Percentiles rank a stretch among this genome's conserved stretches.
phyloP scores from a whole-genome alignment of 2,888 invertebrate species.

The Hedychridium roseum region DNA sequence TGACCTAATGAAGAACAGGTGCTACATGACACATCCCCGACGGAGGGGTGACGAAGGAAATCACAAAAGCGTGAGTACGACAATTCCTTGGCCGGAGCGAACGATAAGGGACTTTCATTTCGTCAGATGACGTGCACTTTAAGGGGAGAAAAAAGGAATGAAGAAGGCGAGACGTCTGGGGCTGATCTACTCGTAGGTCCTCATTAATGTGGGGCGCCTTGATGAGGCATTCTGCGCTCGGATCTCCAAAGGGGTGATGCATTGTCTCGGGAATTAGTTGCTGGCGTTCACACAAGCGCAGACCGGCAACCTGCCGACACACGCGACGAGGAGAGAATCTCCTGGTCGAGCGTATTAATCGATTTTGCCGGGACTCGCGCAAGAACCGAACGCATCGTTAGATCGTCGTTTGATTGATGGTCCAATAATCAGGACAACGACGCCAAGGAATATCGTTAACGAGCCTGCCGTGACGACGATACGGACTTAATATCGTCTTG shows the following conservation, averaged over 20 bases:
- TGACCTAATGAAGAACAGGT: too few species aligned
- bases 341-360: conserved; percentile 53
- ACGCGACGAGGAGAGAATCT: conserved; percentile 17
- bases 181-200: conserved; percentile 4
- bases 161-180: too few species aligned
- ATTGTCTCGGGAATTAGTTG: conserved; percentile 48
- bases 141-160: too few species aligned
- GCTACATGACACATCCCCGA: too few species aligned
- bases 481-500: too few species aligned
- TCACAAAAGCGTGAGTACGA: too few species aligned
- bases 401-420: conserved; percentile 51
- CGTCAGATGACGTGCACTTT: too few species aligned
- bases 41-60: too few species aligned
- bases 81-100: too few species aligned
- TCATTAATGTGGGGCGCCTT: conserved; percentile 42
- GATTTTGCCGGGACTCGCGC: conserved; percentile 41
- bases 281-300: conserved; percentile 24
- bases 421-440: conserved; percentile 49
- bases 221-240: conserved; percentile 43
- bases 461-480: conserved; percentile 43
- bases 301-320: conserved; percentile 21
- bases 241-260: conserved; percentile 43
- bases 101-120: too few species aligned
- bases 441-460: conserved; percentile 52
- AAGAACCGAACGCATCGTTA: conserved; percentile 43